Percentiles rank a stretch among this genome's conserved stretches.
Conservation (phyloP, 2,888 invertebrate genomes). For the Nipponacmea schrenckii region DNA sequence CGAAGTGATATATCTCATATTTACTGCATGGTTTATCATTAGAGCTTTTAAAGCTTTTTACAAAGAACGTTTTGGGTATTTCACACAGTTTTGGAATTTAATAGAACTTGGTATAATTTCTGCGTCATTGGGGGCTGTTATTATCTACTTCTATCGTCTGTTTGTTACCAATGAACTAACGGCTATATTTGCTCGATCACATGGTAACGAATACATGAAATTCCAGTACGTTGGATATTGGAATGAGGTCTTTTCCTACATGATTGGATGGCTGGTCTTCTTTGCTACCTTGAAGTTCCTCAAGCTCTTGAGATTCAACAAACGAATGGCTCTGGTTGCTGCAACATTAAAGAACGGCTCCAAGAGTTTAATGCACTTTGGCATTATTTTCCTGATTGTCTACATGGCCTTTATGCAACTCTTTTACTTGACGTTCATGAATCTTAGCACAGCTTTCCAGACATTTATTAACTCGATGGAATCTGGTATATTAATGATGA, state of each 20-base stretch:
- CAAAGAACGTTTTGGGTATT: constrained; percentile 58
- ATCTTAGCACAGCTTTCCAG: constrained; percentile 44
- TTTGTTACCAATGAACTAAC: constrained; percentile 63
- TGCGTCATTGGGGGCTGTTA: constrained; percentile 60
- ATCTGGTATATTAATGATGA: constrained; percentile 65
- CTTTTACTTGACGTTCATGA: constrained; percentile 64
- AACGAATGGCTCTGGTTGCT: constrained; percentile 61
- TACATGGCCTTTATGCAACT: constrained; percentile 66
- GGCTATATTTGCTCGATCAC: constrained; percentile 66
- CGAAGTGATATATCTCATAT: constrained; percentile 49
- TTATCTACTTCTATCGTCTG: constrained; percentile 62
- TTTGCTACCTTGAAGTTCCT: constrained; percentile 70
- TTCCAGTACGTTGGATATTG: constrained; percentile 68
- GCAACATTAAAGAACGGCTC: constrained; percentile 58
- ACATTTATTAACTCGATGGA: constrained; percentile 47
- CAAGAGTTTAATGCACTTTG: constrained; percentile 60
- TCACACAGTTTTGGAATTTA: constrained; percentile 62
- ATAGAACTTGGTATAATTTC: constrained; percentile 59
- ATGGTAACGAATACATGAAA: constrained; percentile 65
- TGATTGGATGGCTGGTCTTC: constrained; percentile 70
- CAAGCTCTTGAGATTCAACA: constrained; percentile 70
- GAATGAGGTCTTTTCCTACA: constrained; percentile 69
- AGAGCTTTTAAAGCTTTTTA: constrained; percentile 59
- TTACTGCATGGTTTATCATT: constrained; percentile 65
- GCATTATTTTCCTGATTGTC: constrained; percentile 64